Percentiles rank a stretch among this genome's conserved stretches.
These are phyloP conservation scores for Acleris cristana DNA, from an alignment of 2,888 invertebrate species.

Conservation along the genomic window DNA sequence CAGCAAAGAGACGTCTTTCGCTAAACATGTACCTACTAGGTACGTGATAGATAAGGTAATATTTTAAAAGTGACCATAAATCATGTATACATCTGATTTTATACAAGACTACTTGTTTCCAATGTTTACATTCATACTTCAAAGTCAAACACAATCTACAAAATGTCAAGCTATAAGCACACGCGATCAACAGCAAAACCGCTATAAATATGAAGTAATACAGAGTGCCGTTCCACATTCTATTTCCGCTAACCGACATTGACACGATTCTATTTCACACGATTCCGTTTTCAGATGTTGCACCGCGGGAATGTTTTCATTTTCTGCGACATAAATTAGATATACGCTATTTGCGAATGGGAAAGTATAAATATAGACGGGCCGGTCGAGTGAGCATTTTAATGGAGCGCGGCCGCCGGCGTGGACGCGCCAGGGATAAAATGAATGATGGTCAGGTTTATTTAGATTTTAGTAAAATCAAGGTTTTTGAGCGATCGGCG, in stretches of 20 bases:
- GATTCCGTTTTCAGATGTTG: constrained; percentile 46
- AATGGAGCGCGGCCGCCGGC: constrained; percentile 22
- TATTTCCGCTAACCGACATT: constrained; percentile 69
- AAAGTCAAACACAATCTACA: neutral
- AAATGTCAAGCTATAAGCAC: constrained; percentile 21
- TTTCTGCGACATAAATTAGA: constrained; percentile 36
- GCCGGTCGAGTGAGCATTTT: constrained; percentile 32
- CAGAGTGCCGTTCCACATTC: constrained; percentile 52
- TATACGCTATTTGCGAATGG: constrained; percentile 30
- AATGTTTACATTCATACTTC: too few relatives aligned
- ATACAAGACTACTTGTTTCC: too few relatives aligned
- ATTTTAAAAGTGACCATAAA: too few relatives aligned
- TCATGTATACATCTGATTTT: too few relatives aligned
- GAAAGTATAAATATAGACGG: constrained; percentile 21
- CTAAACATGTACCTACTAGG: too few relatives aligned
- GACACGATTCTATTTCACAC: constrained; percentile 61
- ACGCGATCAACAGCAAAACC: constrained; percentile 27
- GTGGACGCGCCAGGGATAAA: constrained; percentile 16
- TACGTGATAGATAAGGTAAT: too few relatives aligned
- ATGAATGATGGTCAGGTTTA: constrained; percentile 16
- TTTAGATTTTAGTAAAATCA: constrained; percentile 10
- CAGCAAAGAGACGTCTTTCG: too few relatives aligned
- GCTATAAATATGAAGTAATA: constrained; percentile 36
- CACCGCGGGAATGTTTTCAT: constrained; percentile 35
- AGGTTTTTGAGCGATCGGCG: neutral